phyloP scores from a whole-genome alignment of 2,113 vertebrate genomes.

The Nipponia nippon region DNA sequence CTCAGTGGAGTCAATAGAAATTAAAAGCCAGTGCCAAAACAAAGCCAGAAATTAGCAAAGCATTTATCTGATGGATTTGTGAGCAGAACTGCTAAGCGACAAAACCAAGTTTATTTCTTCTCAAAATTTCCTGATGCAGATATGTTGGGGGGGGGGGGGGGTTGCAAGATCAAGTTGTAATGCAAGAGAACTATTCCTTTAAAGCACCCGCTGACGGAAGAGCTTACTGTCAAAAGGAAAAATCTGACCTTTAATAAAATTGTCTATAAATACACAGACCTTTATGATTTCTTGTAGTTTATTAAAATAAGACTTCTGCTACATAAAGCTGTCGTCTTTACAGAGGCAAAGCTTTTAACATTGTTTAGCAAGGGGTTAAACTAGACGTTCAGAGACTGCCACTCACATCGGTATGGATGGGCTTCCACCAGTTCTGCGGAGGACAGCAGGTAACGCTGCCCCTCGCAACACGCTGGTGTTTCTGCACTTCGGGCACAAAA shows the following conservation, averaged over 20 bases:
- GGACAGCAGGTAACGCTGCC: neutral
- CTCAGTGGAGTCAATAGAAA: neutral
- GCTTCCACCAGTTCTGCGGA: neutral
- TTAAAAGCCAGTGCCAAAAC: neutral
- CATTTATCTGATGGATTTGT: neutral
- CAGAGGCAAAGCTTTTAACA: neutral
- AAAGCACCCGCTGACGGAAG: neutral
- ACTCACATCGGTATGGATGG: fast-evolving
- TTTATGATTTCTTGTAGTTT: neutral
- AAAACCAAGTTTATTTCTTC: neutral
- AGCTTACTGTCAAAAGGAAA: neutral
- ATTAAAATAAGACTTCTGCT: neutral
- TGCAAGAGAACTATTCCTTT: neutral
- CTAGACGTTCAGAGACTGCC: neutral
- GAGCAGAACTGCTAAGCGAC: neutral
- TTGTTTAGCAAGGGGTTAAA: neutral
- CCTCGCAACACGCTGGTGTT: neutral
- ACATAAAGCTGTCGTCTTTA: neutral
- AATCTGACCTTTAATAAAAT: neutral
- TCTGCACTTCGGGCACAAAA: neutral
- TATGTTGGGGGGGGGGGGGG: fast-evolving
- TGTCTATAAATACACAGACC: neutral
- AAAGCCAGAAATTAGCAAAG: neutral
- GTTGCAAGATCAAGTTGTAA: neutral
- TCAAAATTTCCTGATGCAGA: neutral